Evolutionary conservation across 64 coral and sea anemone genomes (phyloP).

Genomic region (Trachythela sp.): DNA sequence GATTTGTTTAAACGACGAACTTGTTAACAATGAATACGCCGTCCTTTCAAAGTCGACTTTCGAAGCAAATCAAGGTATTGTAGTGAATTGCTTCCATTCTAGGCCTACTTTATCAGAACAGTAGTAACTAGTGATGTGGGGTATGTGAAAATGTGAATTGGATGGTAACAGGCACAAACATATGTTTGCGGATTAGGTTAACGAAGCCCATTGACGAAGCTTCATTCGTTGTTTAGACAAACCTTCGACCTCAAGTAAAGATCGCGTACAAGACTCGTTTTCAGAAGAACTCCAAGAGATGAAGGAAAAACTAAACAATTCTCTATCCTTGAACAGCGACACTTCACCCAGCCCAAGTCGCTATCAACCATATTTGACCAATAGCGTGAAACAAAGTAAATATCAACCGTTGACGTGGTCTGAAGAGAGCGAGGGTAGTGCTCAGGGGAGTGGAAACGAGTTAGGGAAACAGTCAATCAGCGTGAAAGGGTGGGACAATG

Average conservation of each 20-base stretch:
- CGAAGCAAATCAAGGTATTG: not conserved
- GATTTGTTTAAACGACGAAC: constrained; percentile 94
- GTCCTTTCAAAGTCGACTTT: constrained; percentile 24
- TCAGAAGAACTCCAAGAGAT: not conserved
- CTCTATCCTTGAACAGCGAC: not conserved
- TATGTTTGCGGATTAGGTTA: not conserved
- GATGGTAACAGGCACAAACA: too few species aligned
- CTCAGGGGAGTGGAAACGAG: not conserved
- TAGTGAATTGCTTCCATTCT: too few species aligned
- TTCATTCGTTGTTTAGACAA: not conserved
- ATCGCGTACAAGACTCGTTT: not conserved
- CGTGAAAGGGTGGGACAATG: not conserved
- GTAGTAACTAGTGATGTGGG: too few species aligned
- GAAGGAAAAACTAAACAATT: not conserved
- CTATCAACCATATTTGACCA: not conserved
- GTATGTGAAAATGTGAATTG: too few species aligned
- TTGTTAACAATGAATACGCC: constrained; percentile 77
- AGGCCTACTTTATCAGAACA: too few species aligned
- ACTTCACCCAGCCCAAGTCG: not conserved
- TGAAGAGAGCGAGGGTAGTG: not conserved
- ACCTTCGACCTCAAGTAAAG: not conserved
- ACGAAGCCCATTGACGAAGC: not conserved
- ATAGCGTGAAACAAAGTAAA: not conserved
- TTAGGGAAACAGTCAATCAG: not conserved
- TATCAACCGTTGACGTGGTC: not conserved